Base-by-base conservation (phyloP, 2,888 invertebrate genomes). In the Pristionchus maxplancki region DNA sequence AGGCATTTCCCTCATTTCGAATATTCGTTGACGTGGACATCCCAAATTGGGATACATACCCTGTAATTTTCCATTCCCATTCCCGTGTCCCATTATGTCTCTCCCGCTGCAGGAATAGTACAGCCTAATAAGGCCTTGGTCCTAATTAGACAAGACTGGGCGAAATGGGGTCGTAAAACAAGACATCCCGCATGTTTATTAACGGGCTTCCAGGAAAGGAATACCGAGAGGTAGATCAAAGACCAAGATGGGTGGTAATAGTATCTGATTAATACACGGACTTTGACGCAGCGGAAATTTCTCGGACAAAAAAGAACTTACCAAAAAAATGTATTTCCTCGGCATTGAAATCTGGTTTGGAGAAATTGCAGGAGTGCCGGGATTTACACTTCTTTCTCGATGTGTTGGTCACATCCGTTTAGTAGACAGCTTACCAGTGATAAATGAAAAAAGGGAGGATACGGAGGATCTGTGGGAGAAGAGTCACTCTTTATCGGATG, bases 181-280 rank as follows among this genome's bases (percentile, higher is more conserved):
- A 28, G 67, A 13, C 67, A 2, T 50, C 15, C 67, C 31, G 11
- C 17, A 67, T 34, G 67, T 34, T 67, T 34, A 67, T 50, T 67
- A 34, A 1, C 31, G 34, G 31, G 11, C 28, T 34, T 34, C 34
- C 0, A 4, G 8, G 67, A 34, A 15, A 67, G 34, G 67, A 31
- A 67, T 67, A 31, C 67, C 67, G 17, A 67, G 67, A 67, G 15
- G 34, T 67, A 67, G 67, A 67, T 67, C 67, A 67, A 67, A 62
- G 62, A 62, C 24, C 62, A 62, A 50, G 17, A 11, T 62, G 62
- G 24, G n/a, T 28, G 24, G n/a, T n/a, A n/a, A n/a, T n/a, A n/a
- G n/a, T n/a, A n/a, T n/a, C n/a, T n/a, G n/a, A n/a, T n/a, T 62
- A 28, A 28, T 62, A 8, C n/a, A 8, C 62, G 8, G 28, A 28